Evolutionary conservation across 2,888 invertebrate species (phyloP), one percentile per base, ranked within the genome.

Genomic region (Mystacides longicornis): DNA sequence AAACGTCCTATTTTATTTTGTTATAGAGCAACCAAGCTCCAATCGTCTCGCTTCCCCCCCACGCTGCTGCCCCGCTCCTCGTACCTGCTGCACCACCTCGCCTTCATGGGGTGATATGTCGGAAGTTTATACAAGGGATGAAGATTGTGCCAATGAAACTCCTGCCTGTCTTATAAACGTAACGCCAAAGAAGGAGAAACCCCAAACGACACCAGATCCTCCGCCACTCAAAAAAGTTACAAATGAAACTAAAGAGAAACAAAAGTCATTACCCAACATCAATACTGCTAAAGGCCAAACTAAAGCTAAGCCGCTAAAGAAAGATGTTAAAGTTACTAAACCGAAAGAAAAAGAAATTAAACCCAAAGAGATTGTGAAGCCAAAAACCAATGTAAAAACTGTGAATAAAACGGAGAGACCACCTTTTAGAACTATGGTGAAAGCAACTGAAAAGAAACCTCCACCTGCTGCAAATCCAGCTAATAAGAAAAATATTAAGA

Each of bases 61-160:
- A 56, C 64, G 67, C 49, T 67, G 67, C n/a, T 73, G 73, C 54
- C 73, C 74, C 64, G 51, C 60, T 52, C 57, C 61, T 49, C 60
- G 60, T 60, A 61, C 60, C 63, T 63, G 60, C 57, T 63, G 59
- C 62, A 62, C 63, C 42, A 53, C 61, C 20, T 53, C 65, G 63
- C 60, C 63, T 43, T 66, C 67, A 60, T 71, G 72, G 14, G 69
- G 70, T 43, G 71, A 71, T 71, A 78, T 80, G 74, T 79, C 82
- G 53, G 82, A 82, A 67, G 74, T 83, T 66, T 83, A 81, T 71
- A 73, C 77, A 65, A 69, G 70, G 60, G 71, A 72, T 62, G 64
- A 64, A 45, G 59, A 62, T 54, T 52, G 45, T 49, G 61, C 66
- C 57, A 63, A 66, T 66, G 60, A 68, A 62, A 67, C 79, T 49